Evolutionary conservation across 2,888 invertebrate species (phyloP), one percentile per base, ranked within the genome.

Genomic region (Allacma fusca): DNA sequence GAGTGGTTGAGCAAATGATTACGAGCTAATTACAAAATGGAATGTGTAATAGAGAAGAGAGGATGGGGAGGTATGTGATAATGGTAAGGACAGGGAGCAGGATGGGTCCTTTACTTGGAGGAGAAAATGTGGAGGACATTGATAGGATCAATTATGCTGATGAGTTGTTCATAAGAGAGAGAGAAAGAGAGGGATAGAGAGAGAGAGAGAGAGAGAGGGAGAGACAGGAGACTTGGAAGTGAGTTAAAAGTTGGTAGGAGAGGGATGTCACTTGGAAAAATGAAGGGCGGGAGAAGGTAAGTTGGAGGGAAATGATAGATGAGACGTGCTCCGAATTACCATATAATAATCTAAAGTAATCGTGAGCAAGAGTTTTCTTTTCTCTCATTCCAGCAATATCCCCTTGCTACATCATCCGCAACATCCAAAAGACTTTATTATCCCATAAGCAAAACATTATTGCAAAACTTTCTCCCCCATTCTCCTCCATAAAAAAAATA

Each of bases 131-230:
- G 16, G 19, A 50, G 50, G 74, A 74, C 74, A 74, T 67, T 74
- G 65, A 74, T 74, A 65, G 34, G 74, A 73, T 74, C 74, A 74
- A 74, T 74, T 74, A 74, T 74, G 74, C 74, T 74, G 74, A 74
- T 74, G 74, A 74, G 40, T 26, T 68, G n/a, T 9, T 68, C 34
- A 67, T 40, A 65, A 23, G 65, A 65, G 65, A 65, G 13, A 28
- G 28, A 26, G 29, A 28, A 65, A 26, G 13, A 64, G 26, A 23
- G 23, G 64, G 21, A 64, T 23, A 24, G 23, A 26, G 1, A 28
- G 26, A 65, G 1, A 65, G 0, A 28, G 34, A 21, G 34, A 68
- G 29, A 28, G 29, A n/a, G 68, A 28, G 28, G 57, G 24, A 28
- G 50, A 62, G 24, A 21, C 57, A 21, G 26, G 24, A 72, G 28